These are phyloP conservation scores for Escarpia spicata DNA, from an alignment of 2,888 invertebrate genomes.

Conservation along the genomic window DNA sequence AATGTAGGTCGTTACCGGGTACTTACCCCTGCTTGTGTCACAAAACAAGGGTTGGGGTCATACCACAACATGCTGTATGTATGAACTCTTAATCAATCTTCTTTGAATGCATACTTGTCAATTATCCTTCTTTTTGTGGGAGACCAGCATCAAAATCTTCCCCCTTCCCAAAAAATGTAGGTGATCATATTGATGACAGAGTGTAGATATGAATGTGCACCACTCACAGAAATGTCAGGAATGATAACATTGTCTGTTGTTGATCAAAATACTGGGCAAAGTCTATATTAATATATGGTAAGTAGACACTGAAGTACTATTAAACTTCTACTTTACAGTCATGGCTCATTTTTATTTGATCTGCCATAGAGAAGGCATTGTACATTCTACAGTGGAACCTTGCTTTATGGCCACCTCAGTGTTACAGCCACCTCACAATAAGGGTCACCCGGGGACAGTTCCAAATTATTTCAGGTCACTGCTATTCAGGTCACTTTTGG, in stretches of 20 bases:
- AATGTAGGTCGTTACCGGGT: neutral
- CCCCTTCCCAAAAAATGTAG: too few species aligned
- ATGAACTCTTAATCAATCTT: too few species aligned
- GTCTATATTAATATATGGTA: slow-evolving; percentile 10
- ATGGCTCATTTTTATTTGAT: neutral
- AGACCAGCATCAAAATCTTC: too few species aligned
- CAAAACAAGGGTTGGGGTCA: neutral
- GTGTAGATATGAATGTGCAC: neutral
- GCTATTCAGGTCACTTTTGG: too few species aligned
- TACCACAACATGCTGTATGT: neutral
- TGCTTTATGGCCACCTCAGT: too few species aligned
- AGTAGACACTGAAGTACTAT: neutral
- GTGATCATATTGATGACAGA: too few species aligned
- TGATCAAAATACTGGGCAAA: neutral
- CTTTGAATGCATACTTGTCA: too few species aligned
- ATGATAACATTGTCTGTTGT: neutral
- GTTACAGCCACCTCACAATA: too few species aligned
- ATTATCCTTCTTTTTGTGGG: too few species aligned
- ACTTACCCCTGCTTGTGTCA: neutral
- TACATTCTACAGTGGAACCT: too few species aligned
- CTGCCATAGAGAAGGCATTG: neutral
- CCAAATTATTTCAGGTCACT: too few species aligned
- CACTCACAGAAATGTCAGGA: neutral
- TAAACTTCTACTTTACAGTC: neutral
- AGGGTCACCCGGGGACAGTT: too few species aligned